Evolutionary conservation across 2,113 vertebrate genomes (phyloP).

Genomic region (Tyrannus savana): DNA sequence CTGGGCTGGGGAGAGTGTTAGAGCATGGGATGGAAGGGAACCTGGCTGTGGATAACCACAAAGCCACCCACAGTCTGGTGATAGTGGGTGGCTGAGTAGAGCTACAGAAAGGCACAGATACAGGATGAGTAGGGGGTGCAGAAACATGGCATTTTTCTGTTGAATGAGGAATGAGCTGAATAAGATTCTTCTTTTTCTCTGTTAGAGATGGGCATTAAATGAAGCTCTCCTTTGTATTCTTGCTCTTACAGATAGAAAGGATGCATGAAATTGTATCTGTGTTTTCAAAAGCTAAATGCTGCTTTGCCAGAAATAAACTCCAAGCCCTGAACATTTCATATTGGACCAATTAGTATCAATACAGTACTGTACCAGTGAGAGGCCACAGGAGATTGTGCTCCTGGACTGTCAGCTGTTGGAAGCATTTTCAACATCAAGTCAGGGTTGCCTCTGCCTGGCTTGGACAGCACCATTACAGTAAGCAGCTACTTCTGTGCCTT

Average conservation of each 20-base stretch:
- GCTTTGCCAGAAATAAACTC: not conserved
- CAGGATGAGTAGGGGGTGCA: not conserved
- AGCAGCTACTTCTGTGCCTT: not conserved
- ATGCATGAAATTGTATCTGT: not conserved
- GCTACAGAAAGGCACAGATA: not conserved
- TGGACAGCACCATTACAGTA: not conserved
- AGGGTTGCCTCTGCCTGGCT: not conserved
- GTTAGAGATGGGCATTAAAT: not conserved
- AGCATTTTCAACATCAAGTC: not conserved
- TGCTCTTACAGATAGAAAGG: rapidly evolving
- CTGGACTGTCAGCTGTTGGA: not conserved
- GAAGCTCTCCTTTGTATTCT: not conserved
- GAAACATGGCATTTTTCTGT: not conserved
- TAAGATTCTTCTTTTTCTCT: not conserved
- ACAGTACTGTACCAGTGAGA: not conserved
- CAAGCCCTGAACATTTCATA: not conserved
- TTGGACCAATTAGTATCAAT: not conserved
- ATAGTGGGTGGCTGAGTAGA: not conserved
- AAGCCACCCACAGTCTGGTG: not conserved
- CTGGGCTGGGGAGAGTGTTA: rapidly evolving
- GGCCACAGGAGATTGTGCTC: not conserved
- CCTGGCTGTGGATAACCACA: not conserved
- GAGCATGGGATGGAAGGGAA: rapidly evolving
- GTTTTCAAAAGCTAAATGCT: not conserved
- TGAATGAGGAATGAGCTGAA: not conserved